Evolutionary conservation across 1,140 invertebrate genomes (phyloP), one percentile per base, ranked within the genome.

Genomic region (Hypothenemus hampei): DNA sequence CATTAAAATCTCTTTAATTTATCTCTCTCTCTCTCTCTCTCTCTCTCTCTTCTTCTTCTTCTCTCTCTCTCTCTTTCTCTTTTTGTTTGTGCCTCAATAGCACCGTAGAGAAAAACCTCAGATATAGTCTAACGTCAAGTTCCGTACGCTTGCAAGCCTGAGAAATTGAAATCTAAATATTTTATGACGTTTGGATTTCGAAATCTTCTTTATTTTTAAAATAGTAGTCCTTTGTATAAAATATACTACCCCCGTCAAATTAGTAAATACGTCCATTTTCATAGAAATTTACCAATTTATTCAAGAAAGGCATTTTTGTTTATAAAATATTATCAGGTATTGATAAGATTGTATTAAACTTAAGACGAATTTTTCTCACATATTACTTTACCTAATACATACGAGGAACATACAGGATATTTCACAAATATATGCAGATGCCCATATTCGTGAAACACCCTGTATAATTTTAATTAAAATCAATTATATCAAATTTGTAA

Each of bases 101-200:
- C n/a, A n/a, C n/a, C n/a, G n/a, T n/a, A n/a, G n/a, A n/a, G n/a
- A n/a, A n/a, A n/a, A n/a, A n/a, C n/a, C n/a, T n/a, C n/a, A n/a
- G n/a, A n/a, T n/a, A n/a, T n/a, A n/a, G n/a, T n/a, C n/a, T n/a
- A n/a, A n/a, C n/a, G 26, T 29, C 1, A 6, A 29, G n/a, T 7
- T 29, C 26, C 26, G 26, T 29, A 29, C 26, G 26, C n/a, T 29
- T 6, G 18, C 40, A 10, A 43, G 40, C 7, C 11, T 43, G 40
- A 43, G 40, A 43, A 43, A 43, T 43, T 43, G 40, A 43, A 43
- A 43, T 23, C 40, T 43, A 43, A 43, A 43, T 43, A 43, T 43
- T 43, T 43, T 43, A 43, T 43, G 21, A 43, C 20, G 22, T 18
- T 5, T 0, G 40, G 40, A 43, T 21, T 43, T 43, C 8, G 40